Base-by-base conservation (phyloP, 1,140 invertebrate species). In the Mercenaria mercenaria region DNA sequence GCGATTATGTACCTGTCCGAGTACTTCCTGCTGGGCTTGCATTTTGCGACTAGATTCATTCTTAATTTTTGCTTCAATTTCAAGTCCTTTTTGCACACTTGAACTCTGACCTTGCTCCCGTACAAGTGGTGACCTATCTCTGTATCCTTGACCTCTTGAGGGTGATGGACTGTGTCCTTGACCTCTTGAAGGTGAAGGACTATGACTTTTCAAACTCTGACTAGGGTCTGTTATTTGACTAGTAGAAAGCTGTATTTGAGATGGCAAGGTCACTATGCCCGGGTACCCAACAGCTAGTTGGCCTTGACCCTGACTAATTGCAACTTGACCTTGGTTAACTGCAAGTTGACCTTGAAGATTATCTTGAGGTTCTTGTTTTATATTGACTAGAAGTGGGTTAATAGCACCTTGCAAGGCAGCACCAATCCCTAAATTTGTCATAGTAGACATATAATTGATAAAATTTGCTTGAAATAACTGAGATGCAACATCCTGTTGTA, bases 291-390 rank as follows among this genome's bases (percentile, higher is more conserved):
- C n/a, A 56, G 83, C 32, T 13, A 84, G 23, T 20, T 43, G 47
- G 50, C 64, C 39, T 39, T 88, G 79, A 26, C 74, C 18, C n/a
- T 88, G 89, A 6, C 41, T 32, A 52, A 85, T 64, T 29, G 43
- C 29, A 76, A 41, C 20, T 37, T 85, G 83, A 64, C 80, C 59
- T 50, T 88, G 61, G 34, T 59, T 32, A 32, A 92, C 89, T 10
- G 79, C 23, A 34, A 81, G 79, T n/a, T 56, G 34, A 83, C 59
- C 34, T 47, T 69, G 82, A 56, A 59, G n/a, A n/a, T 76, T 52
- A 56, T 72, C 67, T 43, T 69, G 61, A 23, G 91, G 90, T 88
- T 92, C 92, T 72, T 91, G 91, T 74, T 92, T 92, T 26, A 93
- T 76, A 88, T 90, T 92, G 87, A 92, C 91, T 88, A 93, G 86